phyloP scores from a whole-genome alignment of 2,113 vertebrate genomes.

The Boleophthalmus pectinirostris region DNA sequence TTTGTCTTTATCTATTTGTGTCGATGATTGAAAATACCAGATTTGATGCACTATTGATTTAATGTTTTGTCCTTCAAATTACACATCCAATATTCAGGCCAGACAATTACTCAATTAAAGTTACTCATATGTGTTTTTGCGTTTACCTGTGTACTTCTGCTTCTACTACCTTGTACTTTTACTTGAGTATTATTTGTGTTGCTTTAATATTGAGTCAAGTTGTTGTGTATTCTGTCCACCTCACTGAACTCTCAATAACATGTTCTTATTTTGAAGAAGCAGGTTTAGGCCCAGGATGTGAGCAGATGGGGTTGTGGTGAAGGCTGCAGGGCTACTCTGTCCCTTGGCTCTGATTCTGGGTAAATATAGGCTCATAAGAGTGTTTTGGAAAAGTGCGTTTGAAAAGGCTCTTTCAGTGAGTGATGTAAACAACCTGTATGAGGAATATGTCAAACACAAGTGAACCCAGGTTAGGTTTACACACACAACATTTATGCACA shows the following conservation, averaged over 20 bases:
- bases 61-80: no score
- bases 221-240: no score
- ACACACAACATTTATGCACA: neutral
- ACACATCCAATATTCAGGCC: no score
- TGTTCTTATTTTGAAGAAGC: neutral
- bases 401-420: conserved; percentile 2
- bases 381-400: conserved; percentile 6
- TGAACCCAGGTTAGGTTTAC: conserved; percentile 3
- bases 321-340: neutral
- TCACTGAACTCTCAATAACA: neutral
- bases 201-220: no score
- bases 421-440: conserved; percentile 2
- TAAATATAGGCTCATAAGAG: neutral
- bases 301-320: neutral
- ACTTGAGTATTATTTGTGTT: no score
- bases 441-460: neutral
- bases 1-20: no score
- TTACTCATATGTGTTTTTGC: no score
- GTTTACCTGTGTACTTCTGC: no score
- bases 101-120: no score
- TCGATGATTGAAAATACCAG: no score
- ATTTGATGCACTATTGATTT: no score
- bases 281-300: neutral
- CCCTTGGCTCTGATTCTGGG: neutral
- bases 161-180: no score